A percentile compares a stretch with the other conserved stretches of the same genome.
These are phyloP conservation scores for Sus scrofa DNA, from an alignment of 2,113 vertebrate species.

Conservation along the genomic window DNA sequence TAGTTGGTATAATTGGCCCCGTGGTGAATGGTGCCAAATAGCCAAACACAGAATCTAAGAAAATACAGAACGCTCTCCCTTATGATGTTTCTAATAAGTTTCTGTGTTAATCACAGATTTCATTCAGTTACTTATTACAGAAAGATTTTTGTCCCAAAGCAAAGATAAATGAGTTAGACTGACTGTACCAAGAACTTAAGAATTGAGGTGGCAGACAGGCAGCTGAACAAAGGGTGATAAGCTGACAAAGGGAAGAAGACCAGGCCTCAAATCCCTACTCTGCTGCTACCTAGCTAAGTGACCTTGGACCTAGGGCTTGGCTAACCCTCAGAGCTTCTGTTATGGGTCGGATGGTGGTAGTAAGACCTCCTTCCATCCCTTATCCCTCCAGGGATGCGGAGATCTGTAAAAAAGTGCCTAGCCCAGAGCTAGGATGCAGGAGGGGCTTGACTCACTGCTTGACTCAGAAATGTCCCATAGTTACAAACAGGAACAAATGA, in stretches of 20 bases:
- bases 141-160: background rate
- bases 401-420: background rate
- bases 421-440: background rate
- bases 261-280: background rate
- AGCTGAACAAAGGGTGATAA: background rate
- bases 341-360: background rate
- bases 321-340: background rate
- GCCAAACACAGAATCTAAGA: background rate
- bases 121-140: background rate
- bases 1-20: background rate
- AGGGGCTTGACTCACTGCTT: background rate
- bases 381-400: background rate
- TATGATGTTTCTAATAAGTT: conserved; percentile 1
- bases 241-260: background rate
- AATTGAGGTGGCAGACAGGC: background rate
- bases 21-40: background rate
- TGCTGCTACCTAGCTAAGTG: background rate
- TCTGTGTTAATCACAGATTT: conserved; percentile 13
- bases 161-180: background rate
- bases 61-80: background rate
- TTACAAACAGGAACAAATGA: background rate
- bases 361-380: background rate
- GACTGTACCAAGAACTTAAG: background rate
- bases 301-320: background rate
- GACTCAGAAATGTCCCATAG: background rate